These are phyloP conservation scores for Synergus itoensis DNA, from an alignment of 2,888 invertebrate species.

Conservation along the genomic window DNA sequence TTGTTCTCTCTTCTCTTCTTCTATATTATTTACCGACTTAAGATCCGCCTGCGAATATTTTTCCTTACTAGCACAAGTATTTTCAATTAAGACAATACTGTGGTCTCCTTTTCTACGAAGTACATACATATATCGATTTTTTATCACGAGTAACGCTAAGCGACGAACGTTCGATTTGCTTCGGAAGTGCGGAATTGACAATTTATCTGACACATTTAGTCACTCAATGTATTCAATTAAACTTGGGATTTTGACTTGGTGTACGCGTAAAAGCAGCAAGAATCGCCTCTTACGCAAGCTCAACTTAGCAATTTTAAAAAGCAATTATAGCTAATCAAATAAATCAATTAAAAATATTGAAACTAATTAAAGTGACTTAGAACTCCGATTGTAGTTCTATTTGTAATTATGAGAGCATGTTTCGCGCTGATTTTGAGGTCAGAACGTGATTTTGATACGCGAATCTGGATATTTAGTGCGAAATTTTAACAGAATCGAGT, in stretches of 20 bases:
- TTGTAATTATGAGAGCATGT: not conserved
- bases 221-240: conserved; percentile 5
- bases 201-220: conserved; percentile 9
- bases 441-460: conserved; percentile 19
- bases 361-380: not conserved
- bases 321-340: not conserved
- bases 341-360: not conserved
- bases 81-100: conserved; percentile 1
- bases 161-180: not conserved
- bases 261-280: conserved; percentile 13
- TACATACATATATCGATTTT: conserved; percentile 2
- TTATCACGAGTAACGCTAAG: not conserved
- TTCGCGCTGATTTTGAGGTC: not conserved
- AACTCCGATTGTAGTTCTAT: not conserved
- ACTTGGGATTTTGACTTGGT: conserved; percentile 18
- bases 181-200: conserved; percentile 29
- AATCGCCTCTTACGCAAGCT: conserved; percentile 28
- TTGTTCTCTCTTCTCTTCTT: conserved; percentile 48
- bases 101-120: conserved; percentile 24
- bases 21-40: conserved; percentile 43
- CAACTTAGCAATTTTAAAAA: not conserved
- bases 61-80: conserved; percentile 10
- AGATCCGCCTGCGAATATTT: not conserved
- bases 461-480: conserved; percentile 48
- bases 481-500: conserved; percentile 53